Evolutionary conservation across 1,140 invertebrate species (phyloP).

Genomic region (Pinna nobilis): DNA sequence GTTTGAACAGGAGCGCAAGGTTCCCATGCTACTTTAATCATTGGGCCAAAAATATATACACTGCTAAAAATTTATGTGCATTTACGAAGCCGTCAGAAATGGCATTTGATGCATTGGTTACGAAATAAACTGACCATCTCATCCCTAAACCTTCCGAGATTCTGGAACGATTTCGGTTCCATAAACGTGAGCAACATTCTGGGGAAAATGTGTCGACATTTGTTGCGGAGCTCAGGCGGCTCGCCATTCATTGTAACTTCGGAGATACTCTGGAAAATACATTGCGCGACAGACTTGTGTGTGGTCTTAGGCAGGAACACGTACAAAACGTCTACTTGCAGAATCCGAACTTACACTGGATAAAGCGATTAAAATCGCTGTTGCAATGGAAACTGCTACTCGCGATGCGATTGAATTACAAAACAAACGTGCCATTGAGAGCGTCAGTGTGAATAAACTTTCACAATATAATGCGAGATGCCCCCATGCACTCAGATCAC

Average conservation of each 20-base stretch:
- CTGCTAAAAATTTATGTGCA: too few species aligned
- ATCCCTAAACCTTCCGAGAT: slow-evolving; percentile 47
- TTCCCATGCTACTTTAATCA: too few species aligned
- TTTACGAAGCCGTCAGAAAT: too few species aligned
- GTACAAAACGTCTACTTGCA: slow-evolving; percentile 40
- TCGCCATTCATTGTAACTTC: slow-evolving; percentile 43
- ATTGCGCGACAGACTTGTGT: slow-evolving; percentile 47
- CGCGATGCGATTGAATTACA: too few species aligned
- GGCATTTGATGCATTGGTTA: too few species aligned
- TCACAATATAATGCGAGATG: too few species aligned
- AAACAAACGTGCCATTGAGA: too few species aligned
- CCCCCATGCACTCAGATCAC: too few species aligned
- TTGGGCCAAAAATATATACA: too few species aligned
- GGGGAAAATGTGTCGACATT: slow-evolving; percentile 18
- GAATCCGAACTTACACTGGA: slow-evolving; percentile 29
- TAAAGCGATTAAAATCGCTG: slow-evolving; percentile 34
- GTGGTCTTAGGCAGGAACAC: slow-evolving; percentile 37
- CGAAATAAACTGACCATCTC: too few species aligned
- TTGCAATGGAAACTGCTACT: slow-evolving; percentile 41
- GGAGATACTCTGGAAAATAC: slow-evolving; percentile 29
- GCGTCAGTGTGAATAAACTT: too few species aligned
- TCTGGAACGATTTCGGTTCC: slow-evolving; percentile 47
- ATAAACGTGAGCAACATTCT: slow-evolving; percentile 34
- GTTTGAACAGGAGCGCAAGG: too few species aligned
- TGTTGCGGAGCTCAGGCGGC: slow-evolving; percentile 28